Conservation (phyloP, 2,888 invertebrate species). For the Archips crataeganus region DNA sequence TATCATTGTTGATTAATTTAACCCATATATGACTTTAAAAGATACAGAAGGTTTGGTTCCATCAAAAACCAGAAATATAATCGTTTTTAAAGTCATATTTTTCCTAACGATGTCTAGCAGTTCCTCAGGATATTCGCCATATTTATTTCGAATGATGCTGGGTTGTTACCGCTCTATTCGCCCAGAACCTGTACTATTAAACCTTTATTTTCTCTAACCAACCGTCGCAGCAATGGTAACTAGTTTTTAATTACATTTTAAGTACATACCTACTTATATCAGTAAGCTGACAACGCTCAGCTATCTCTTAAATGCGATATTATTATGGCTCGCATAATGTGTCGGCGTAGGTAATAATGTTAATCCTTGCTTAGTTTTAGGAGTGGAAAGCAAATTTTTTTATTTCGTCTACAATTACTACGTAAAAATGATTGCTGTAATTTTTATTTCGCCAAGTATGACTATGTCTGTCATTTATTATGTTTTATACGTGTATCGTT, state of each 20-base stretch:
- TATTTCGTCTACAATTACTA: neutral
- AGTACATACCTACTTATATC: slow-evolving; percentile 62
- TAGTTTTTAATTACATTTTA: slow-evolving; percentile 76
- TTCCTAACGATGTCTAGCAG: neutral
- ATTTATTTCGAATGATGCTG: slow-evolving; percentile 38
- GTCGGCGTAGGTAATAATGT: neutral
- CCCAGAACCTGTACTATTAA: slow-evolving; percentile 67
- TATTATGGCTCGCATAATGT: slow-evolving; percentile 13
- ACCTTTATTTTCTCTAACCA: slow-evolving; percentile 67
- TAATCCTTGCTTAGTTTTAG: neutral
- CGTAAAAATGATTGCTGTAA: neutral
- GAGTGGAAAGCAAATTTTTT: neutral
- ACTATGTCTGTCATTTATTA: neutral
- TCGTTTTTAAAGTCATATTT: neutral
- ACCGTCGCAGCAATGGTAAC: slow-evolving; percentile 59
- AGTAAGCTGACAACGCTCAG: slow-evolving; percentile 9
- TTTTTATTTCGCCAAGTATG: no score
- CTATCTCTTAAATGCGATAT: slow-evolving; percentile 33
- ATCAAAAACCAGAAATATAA: neutral
- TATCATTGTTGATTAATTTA: neutral
- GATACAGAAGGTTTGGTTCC: neutral
- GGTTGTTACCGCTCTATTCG: slow-evolving; percentile 47
- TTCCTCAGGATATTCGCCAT: slow-evolving; percentile 13
- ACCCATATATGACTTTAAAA: neutral
- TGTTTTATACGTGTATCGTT: neutral